phyloP scores from a whole-genome alignment of 2,113 vertebrate genomes.

The Gymnarchus niloticus region DNA sequence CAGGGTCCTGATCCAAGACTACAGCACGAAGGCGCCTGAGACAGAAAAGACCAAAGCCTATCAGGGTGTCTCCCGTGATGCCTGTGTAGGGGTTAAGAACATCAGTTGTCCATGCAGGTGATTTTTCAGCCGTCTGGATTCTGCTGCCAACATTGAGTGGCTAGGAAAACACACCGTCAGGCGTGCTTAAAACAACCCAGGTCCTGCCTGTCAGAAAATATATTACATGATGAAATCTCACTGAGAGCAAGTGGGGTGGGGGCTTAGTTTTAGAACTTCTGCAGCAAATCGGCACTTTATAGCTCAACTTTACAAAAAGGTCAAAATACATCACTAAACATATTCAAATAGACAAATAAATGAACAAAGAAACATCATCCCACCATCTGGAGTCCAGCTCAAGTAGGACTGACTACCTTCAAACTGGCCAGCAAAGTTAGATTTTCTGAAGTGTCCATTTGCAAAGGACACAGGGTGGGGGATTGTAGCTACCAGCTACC shows the following conservation, averaged over 20 bases:
- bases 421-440: too few species aligned
- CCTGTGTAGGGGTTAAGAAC: background rate
- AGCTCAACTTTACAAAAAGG: background rate
- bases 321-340: background rate
- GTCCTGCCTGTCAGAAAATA: background rate
- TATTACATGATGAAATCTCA: background rate
- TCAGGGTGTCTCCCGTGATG: background rate
- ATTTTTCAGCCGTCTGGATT: conserved; percentile 8
- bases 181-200: background rate
- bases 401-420: too few species aligned
- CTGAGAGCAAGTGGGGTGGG: background rate
- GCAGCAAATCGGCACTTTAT: background rate
- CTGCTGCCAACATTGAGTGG: background rate
- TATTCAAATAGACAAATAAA: background rate
- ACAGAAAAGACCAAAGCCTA: background rate
- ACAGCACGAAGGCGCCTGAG: background rate
- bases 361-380: background rate
- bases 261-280: background rate
- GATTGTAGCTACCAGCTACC: too few species aligned
- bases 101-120: background rate
- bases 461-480: too few species aligned
- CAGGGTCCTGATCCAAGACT: conserved; percentile 1
- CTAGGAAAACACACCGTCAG: background rate
- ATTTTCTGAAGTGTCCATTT: too few species aligned
- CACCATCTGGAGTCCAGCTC: too few species aligned